phyloP scores from a whole-genome alignment of 53 echinoderm and acorn worm genomes.

The Arbacia lixula region DNA sequence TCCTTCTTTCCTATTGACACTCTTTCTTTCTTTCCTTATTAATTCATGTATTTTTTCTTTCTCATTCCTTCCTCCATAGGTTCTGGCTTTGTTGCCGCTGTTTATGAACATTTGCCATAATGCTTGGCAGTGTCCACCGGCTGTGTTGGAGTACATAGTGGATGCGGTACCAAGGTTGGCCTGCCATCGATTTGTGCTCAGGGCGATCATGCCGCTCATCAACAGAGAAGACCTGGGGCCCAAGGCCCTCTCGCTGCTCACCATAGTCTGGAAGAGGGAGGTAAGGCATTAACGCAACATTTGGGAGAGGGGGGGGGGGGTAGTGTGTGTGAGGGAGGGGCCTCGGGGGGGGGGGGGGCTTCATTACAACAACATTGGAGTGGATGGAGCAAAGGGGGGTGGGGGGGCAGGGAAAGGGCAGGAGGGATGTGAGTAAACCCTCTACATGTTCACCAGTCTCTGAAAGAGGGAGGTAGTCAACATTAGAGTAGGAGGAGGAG shows the following conservation, averaged over 20 bases:
- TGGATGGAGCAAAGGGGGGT: too few species aligned
- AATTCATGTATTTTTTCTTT: background rate
- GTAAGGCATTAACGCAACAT: background rate
- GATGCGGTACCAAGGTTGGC: slow-evolving; percentile 4
- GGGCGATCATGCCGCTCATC: background rate
- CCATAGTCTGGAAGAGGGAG: slow-evolving; percentile 37
- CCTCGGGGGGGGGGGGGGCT: too few species aligned
- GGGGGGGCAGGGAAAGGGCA: too few species aligned
- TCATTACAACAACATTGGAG: too few species aligned
- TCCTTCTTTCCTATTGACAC: too few species aligned
- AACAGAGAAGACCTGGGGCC: background rate
- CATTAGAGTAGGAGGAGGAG: too few species aligned
- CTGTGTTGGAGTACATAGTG: background rate
- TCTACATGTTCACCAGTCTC: too few species aligned
- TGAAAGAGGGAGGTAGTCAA: too few species aligned
- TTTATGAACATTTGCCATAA: background rate
- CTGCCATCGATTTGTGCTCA: slow-evolving; percentile 22
- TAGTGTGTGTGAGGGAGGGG: too few species aligned
- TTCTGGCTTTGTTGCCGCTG: slow-evolving; percentile 1
- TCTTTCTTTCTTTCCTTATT: too few species aligned
- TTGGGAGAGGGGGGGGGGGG: too few species aligned
- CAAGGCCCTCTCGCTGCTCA: slow-evolving; percentile 8
- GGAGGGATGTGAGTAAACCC: too few species aligned
- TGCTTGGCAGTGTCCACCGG: background rate
- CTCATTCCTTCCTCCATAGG: background rate